Evolutionary conservation across 2,113 vertebrate genomes (phyloP).

Genomic region (Oryzias melastigma): DNA sequence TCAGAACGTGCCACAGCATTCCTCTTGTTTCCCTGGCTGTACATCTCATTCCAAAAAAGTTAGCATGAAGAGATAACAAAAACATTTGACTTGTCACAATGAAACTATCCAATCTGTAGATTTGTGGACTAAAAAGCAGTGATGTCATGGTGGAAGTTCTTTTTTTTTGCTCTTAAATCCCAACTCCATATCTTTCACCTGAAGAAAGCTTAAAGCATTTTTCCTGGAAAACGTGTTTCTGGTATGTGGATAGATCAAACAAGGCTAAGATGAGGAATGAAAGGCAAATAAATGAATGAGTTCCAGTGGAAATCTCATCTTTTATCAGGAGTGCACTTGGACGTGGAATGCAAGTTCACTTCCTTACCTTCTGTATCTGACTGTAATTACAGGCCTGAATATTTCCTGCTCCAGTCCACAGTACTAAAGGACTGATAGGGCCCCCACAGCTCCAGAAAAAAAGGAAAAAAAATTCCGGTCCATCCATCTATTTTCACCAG

Average conservation of each 20-base stretch:
- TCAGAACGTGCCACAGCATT: slow-evolving; percentile 49
- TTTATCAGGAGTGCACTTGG: slow-evolving; percentile 38
- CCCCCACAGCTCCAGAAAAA: slow-evolving; percentile 17
- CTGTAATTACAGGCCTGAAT: slow-evolving; percentile 65
- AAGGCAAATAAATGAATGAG: slow-evolving; percentile 61
- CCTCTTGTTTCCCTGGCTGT: slow-evolving; percentile 39
- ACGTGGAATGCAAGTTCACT: slow-evolving; percentile 63
- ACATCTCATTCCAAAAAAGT: slow-evolving; percentile 28
- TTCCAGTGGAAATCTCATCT: slow-evolving; percentile 49
- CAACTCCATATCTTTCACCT: slow-evolving; percentile 1
- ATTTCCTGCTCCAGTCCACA: slow-evolving; percentile 54
- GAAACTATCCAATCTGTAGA: slow-evolving; percentile 2
- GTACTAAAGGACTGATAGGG: slow-evolving; percentile 43
- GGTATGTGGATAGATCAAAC: slow-evolving; percentile 41
- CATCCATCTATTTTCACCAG: slow-evolving; percentile 25
- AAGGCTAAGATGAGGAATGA: slow-evolving; percentile 36
- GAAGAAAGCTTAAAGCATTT: neutral
- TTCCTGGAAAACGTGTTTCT: slow-evolving; percentile 28
- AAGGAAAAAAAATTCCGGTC: neutral
- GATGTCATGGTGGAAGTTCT: neutral
- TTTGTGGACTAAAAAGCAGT: too few relatives aligned
- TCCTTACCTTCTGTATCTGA: slow-evolving; percentile 64
- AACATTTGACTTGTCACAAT: slow-evolving; percentile 15
- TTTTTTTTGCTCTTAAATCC: slow-evolving; percentile 10
- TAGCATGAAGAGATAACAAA: slow-evolving; percentile 16